phyloP scores from a whole-genome alignment of 2,113 vertebrate species.

The Nanorana parkeri region DNA sequence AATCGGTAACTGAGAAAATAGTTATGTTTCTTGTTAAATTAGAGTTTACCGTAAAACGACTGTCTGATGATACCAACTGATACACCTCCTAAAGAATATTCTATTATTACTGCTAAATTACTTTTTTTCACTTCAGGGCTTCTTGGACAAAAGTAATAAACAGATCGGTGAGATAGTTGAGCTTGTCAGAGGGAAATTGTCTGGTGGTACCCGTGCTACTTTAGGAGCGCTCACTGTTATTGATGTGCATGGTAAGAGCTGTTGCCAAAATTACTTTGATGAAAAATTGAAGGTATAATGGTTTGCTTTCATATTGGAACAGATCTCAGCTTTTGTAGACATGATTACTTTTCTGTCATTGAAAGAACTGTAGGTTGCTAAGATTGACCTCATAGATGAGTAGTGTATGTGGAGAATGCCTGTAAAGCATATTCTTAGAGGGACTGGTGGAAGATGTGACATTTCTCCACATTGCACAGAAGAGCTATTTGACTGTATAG shows the following conservation, averaged over 20 bases:
- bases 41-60: too few species aligned
- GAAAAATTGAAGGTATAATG: neutral
- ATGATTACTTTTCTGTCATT: slow-evolving; percentile 10
- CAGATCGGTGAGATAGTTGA: slow-evolving; percentile 89
- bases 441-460: neutral
- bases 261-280: neutral
- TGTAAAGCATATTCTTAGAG: neutral
- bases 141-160: slow-evolving; percentile 82
- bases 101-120: neutral
- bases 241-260: slow-evolving; percentile 86
- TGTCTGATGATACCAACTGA: neutral
- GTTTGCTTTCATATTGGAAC: slow-evolving; percentile 8
- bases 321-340: neutral
- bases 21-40: too few species aligned
- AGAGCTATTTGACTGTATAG: too few species aligned
- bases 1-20: too few species aligned
- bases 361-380: neutral
- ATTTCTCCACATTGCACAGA: neutral
- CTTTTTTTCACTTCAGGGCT: slow-evolving; percentile 70
- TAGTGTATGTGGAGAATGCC: neutral
- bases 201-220: slow-evolving; percentile 85
- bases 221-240: slow-evolving; percentile 89
- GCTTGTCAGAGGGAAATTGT: slow-evolving; percentile 86
- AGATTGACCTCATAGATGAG: neutral
- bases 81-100: neutral